Evolutionary conservation across 2,888 invertebrate genomes (phyloP).

Genomic region (Diarsia dahlii): DNA sequence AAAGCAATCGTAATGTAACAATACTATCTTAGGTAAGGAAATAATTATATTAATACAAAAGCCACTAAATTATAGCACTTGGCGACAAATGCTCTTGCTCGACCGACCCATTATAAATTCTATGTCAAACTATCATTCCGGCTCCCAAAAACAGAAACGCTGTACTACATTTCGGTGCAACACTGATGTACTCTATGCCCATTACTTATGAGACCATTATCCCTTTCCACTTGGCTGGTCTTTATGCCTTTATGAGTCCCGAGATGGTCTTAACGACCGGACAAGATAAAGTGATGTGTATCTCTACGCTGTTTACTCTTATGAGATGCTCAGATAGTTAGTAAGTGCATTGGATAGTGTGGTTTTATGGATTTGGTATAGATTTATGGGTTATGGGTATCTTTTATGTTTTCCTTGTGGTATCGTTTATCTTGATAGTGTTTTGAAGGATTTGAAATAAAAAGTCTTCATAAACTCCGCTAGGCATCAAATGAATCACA

Average conservation of each 20-base stretch:
- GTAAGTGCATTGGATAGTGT: constrained; percentile 41
- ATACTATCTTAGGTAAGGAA: neutral
- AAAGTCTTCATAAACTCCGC: neutral
- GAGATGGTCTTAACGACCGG: constrained; percentile 50
- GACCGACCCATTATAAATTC: constrained; percentile 12
- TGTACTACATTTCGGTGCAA: constrained; percentile 50
- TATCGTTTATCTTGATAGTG: neutral
- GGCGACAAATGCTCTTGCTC: neutral
- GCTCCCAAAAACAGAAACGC: constrained; percentile 1
- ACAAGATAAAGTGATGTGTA: constrained; percentile 53
- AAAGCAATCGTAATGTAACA: neutral
- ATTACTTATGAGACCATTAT: constrained; percentile 65
- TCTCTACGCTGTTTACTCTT: constrained; percentile 49
- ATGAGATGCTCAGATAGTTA: constrained; percentile 27
- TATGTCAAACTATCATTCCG: constrained; percentile 6
- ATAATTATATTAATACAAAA: neutral
- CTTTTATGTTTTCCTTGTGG: neutral
- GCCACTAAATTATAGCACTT: neutral
- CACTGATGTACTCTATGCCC: constrained; percentile 47
- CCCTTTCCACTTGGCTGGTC: constrained; percentile 57
- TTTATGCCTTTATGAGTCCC: constrained; percentile 64
- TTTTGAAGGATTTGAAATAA: neutral
- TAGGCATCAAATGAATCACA: neutral
- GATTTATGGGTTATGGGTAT: constrained; percentile 16
- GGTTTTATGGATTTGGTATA: constrained; percentile 16